These are phyloP conservation scores for Fregetta grallaria DNA, from an alignment of 2,113 vertebrate species.

Conservation along the genomic window DNA sequence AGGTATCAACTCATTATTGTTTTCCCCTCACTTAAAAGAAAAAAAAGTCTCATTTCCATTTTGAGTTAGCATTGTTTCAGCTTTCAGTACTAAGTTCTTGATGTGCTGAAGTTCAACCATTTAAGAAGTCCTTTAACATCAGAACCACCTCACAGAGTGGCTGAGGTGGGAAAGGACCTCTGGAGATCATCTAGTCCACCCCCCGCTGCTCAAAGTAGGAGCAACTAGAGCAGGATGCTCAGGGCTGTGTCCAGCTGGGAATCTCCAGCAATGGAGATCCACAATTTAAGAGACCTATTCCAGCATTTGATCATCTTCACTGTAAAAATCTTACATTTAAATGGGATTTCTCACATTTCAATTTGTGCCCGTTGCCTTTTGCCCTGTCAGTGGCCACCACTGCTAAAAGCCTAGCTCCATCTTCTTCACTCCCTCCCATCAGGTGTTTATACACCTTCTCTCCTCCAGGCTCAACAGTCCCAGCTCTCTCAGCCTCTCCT, in stretches of 20 bases:
- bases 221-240: background rate
- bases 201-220: accelerated
- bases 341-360: background rate
- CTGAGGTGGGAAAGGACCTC: background rate
- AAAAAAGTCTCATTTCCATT: background rate
- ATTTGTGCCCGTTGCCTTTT: background rate
- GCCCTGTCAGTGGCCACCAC: background rate
- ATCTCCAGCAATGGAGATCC: background rate
- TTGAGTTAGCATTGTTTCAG: background rate
- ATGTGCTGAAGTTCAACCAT: background rate
- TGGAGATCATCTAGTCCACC: background rate
- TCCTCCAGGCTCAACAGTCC: background rate
- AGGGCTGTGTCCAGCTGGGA: background rate
- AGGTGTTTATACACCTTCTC: background rate
- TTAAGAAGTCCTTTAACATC: background rate
- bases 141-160: background rate
- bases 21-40: background rate
- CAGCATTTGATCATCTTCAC: background rate
- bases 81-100: background rate
- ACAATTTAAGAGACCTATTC: background rate
- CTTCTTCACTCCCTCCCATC: background rate
- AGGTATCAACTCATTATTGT: background rate
- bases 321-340: background rate
- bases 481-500: background rate
- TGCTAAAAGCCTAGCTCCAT: background rate